A percentile compares a stretch with the other conserved stretches of the same genome.
phyloP scores from a whole-genome alignment of 2,797 vertebrate genomes.

The Carapus acus region DNA sequence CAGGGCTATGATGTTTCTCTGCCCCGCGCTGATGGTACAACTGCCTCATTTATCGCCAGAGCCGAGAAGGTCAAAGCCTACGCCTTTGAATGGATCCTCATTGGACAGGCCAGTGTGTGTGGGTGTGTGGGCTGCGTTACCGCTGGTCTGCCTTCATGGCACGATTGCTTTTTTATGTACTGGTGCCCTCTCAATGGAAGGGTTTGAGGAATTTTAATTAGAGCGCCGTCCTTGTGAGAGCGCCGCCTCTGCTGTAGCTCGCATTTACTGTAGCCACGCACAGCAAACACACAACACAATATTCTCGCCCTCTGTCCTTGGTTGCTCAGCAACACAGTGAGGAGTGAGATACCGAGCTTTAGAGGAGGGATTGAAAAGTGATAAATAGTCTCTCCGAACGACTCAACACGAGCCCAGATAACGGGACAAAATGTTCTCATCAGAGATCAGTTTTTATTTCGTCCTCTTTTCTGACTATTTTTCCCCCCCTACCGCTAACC shows the following conservation, averaged over 20 bases:
- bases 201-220: constrained; percentile 64
- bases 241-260: constrained; percentile 27
- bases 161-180: constrained; percentile 13
- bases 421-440: not conserved
- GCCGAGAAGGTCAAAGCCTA: constrained; percentile 47
- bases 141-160: constrained; percentile 12
- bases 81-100: constrained; percentile 26
- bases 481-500: too few relatives aligned
- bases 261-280: constrained; percentile 11
- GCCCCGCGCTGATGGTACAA: constrained; percentile 40
- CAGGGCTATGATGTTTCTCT: constrained; percentile 31
- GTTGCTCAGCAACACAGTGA: constrained; percentile 77
- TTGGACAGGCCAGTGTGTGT: constrained; percentile 20
- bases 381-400: constrained; percentile 4
- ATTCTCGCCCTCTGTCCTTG: constrained; percentile 63
- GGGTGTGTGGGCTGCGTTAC: constrained; percentile 15
- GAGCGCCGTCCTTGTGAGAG: constrained; percentile 48
- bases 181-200: constrained; percentile 31
- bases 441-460: not conserved
- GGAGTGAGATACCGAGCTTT: constrained; percentile 26
- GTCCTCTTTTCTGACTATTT: not conserved
- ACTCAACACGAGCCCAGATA: not conserved
- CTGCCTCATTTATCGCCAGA: constrained; percentile 54
- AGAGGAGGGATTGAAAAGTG: constrained; percentile 13
- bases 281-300: constrained; percentile 10